These are phyloP conservation scores for Seladonia tumulorum DNA, from an alignment of 2,888 invertebrate species.

Conservation along the genomic window DNA sequence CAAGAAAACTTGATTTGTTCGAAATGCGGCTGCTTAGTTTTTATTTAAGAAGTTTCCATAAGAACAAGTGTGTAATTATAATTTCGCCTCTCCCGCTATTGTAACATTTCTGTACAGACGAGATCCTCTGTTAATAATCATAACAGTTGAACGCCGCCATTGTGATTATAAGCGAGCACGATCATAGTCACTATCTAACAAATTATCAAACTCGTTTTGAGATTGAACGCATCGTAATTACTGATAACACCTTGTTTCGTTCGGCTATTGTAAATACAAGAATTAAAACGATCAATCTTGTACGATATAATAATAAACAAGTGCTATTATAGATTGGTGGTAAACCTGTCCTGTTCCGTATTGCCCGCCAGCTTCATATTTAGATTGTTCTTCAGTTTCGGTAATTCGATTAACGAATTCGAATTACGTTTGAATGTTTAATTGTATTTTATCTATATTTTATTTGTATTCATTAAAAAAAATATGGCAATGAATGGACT, in stretches of 20 bases:
- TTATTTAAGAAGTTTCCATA: not conserved
- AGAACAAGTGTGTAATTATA: not conserved
- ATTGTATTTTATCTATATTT: not conserved
- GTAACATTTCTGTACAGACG: conserved; percentile 35
- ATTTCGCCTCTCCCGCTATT: conserved; percentile 2
- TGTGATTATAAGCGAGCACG: conserved; percentile 12
- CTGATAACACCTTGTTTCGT: conserved; percentile 44
- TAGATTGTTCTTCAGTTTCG: not conserved
- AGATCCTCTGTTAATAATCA: not conserved
- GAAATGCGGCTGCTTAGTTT: not conserved
- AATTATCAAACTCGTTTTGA: conserved; percentile 13
- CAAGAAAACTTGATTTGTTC: not conserved
- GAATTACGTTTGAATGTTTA: not conserved
- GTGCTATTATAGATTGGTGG: conserved; percentile 35
- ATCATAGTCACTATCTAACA: conserved; percentile 20
- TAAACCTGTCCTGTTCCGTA: conserved; percentile 2
- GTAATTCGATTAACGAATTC: not conserved
- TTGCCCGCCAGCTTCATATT: not conserved
- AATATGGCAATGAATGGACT: not conserved
- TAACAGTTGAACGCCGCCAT: not conserved
- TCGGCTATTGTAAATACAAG: conserved; percentile 58
- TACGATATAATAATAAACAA: conserved; percentile 62
- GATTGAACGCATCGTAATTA: not conserved
- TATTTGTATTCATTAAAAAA: not conserved
- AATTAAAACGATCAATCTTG: conserved; percentile 47